A percentile compares a stretch with the other conserved stretches of the same genome.
These are phyloP conservation scores for Buathra laborator DNA, from an alignment of 2,888 invertebrate genomes.

Conservation along the genomic window DNA sequence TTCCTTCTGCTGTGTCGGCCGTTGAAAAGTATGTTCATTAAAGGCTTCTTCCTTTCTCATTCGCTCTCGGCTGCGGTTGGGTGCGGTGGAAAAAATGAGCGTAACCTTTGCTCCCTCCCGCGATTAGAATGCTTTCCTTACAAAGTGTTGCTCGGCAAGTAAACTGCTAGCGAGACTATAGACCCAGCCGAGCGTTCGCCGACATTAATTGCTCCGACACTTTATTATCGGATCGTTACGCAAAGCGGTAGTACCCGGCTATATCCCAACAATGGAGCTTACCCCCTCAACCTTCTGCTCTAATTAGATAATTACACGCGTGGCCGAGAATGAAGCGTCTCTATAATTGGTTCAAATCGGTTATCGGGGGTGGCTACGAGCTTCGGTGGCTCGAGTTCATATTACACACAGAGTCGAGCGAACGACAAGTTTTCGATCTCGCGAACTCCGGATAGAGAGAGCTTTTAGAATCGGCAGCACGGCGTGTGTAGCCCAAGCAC, in stretches of 20 bases:
- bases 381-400: conserved; percentile 8
- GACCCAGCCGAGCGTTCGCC: conserved; percentile 2
- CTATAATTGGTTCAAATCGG: conserved; percentile 62
- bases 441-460: not conserved
- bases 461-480: conserved; percentile 46
- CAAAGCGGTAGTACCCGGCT: not conserved
- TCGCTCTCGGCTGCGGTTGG: not conserved
- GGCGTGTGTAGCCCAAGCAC: conserved; percentile 7
- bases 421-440: conserved; percentile 38
- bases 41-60: conserved; percentile 28
- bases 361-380: conserved; percentile 36
- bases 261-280: not conserved
- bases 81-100: conserved; percentile 15
- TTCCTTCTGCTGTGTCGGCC: conserved; percentile 11
- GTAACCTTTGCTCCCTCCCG: conserved; percentile 21
- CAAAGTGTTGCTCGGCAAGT: conserved; percentile 27
- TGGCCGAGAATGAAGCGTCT: conserved; percentile 28
- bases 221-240: conserved; percentile 53
- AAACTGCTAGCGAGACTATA: conserved; percentile 51
- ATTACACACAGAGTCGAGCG: not conserved
- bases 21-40: conserved; percentile 56
- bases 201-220: conserved; percentile 61
- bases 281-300: not conserved
- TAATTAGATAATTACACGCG: conserved; percentile 60
- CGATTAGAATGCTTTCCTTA: conserved; percentile 63